Evolutionary conservation across 2,113 vertebrate species (phyloP), one percentile per base, ranked within the genome.

Genomic region (Channa maculata): DNA sequence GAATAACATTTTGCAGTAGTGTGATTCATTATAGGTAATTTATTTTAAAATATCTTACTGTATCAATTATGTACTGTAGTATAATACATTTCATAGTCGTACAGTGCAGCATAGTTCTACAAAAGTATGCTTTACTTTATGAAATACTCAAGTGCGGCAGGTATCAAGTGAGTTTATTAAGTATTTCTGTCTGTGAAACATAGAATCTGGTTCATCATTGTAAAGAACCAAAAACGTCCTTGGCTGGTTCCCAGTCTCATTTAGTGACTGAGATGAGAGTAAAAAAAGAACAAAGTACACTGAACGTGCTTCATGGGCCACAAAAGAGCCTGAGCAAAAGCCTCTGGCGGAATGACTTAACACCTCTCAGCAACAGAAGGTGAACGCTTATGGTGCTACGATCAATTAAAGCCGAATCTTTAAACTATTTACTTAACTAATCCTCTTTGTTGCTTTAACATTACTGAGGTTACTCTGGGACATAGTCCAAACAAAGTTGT

Each of bases 271-370:
- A 75, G 79, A 9, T 54, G 24, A 55, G 39, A 57, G 58, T 38
- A 51, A 15, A 59, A 24, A 36, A 59, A 76, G 76, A 80, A 71
- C 49, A 76, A 72, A 65, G 63, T 61, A 67, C 61, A 80, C 7
- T 13, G 52, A 83, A 57, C 73, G 61, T 49, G 74, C 76, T 88
- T 81, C 70, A 69, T 75, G 83, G 83, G 72, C 69, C 54, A 80
- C 64, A 72, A 63, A 85, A 79, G 68, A 83, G 86, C 88, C 85
- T 67, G 7, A 83, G 82, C 85, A 75, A 89, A 80, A 77, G 83
- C 80, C 80, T 79, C 71, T 74, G 75, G 79, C 83, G 72, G 63
- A 81, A 79, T 58, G 58, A 79, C 76, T 83, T 78, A 74, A 85
- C 79, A 68, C 55, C 88, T 80, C 45, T n/a, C 52, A 66, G 83